These are phyloP conservation scores for Pelecanoides urinatrix DNA, from an alignment of 2,113 vertebrate genomes.

Conservation along the genomic window DNA sequence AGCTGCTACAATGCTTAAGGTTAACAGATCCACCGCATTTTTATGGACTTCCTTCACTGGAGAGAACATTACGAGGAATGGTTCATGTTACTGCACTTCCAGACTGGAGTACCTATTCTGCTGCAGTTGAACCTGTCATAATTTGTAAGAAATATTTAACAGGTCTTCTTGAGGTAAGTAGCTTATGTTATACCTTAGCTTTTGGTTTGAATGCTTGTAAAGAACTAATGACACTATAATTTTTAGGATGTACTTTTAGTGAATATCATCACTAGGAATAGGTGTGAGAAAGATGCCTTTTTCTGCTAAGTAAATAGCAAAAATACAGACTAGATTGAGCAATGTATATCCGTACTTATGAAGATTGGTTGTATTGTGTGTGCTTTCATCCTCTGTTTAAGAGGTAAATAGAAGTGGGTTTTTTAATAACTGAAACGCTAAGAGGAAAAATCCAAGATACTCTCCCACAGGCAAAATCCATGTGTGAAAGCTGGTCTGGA, in stretches of 20 bases:
- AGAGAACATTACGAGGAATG: slow-evolving; percentile 88
- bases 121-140: slow-evolving; percentile 70
- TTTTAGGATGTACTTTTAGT: not conserved
- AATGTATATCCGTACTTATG: not conserved
- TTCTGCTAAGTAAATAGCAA: not conserved
- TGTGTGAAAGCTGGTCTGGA: not conserved
- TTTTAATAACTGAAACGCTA: not conserved
- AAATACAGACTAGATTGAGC: not conserved
- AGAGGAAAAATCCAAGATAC: not conserved
- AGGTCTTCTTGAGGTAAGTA: slow-evolving; percentile 87
- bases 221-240: not conserved
- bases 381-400: not conserved
- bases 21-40: slow-evolving; percentile 90
- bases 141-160: slow-evolving; percentile 89
- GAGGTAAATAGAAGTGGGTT: not conserved
- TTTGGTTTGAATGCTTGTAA: not conserved
- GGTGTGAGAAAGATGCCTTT: not conserved
- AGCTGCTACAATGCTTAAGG: slow-evolving; percentile 86
- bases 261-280: not conserved
- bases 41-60: slow-evolving; percentile 93
- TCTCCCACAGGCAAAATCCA: not conserved
- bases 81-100: slow-evolving; percentile 85
- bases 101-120: slow-evolving; percentile 86
- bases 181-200: not conserved
- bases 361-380: not conserved